Percentiles rank a stretch among this genome's conserved stretches.
phyloP scores from a whole-genome alignment of 2,888 invertebrate genomes.

The Calephelis perditalis region DNA sequence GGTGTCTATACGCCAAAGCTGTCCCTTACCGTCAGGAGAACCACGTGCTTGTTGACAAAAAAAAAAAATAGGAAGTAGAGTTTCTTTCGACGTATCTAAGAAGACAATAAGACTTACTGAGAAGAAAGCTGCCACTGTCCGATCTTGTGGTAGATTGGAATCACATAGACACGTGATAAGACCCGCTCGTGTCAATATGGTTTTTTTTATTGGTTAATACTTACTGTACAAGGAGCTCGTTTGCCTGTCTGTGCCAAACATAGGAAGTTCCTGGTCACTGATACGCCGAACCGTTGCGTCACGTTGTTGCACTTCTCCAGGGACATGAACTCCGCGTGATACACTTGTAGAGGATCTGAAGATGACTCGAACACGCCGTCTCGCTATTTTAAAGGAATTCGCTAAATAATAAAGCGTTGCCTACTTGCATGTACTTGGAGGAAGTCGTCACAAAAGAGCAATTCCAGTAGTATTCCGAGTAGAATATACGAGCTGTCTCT shows the following conservation, averaged over 20 bases:
- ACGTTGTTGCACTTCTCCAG: conserved; percentile 53
- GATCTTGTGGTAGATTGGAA: no score
- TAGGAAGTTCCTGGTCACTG: conserved; percentile 54
- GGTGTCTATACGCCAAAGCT: no score
- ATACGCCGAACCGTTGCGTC: conserved; percentile 52
- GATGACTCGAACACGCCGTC: conserved; percentile 49
- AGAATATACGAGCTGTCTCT: no score
- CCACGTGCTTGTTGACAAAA: not conserved
- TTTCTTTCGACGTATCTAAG: no score
- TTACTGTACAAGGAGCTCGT: conserved; percentile 61
- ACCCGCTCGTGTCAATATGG: not conserved
- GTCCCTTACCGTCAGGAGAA: not conserved
- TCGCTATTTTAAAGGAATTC: conserved; percentile 38
- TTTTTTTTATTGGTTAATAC: conserved; percentile 23
- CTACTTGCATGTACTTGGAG: no score
- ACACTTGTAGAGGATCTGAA: conserved; percentile 46
- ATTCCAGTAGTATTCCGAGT: no score
- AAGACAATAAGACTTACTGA: no score
- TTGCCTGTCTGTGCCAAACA: conserved; percentile 53
- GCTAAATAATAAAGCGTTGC: no score
- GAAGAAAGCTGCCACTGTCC: no score
- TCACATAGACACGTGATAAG: not conserved
- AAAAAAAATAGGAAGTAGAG: not conserved
- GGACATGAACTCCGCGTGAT: conserved; percentile 46
- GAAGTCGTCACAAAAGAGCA: no score